A percentile compares a stretch with the other conserved stretches of the same genome.
Evolutionary conservation across 1,140 invertebrate species (phyloP).

Genomic region (Drosophila trapezifrons): DNA sequence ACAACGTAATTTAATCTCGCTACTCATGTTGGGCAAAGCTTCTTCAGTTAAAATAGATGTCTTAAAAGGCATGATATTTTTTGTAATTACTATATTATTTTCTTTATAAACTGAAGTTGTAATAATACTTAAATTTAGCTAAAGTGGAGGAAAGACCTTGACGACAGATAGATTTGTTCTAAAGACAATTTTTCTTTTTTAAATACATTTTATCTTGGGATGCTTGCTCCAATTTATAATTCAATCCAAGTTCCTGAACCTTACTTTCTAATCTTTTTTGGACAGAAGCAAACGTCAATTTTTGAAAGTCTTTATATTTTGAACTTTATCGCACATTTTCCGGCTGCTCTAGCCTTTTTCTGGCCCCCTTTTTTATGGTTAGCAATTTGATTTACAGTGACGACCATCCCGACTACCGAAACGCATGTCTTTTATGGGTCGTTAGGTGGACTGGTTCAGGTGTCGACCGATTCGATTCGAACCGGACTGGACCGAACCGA

Average conservation of each 20-base stretch:
- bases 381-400: conserved; percentile 62
- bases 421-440: conserved; percentile 62
- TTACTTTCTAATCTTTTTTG: not conserved
- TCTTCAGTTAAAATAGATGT: too few relatives aligned
- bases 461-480: conserved; percentile 16
- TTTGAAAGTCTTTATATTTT: conserved; percentile 3
- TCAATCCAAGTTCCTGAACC: not conserved
- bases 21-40: too few relatives aligned
- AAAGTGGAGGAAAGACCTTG: too few relatives aligned
- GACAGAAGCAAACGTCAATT: conserved; percentile 4
- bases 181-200: too few relatives aligned
- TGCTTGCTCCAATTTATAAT: too few relatives aligned
- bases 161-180: too few relatives aligned
- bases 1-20: too few relatives aligned
- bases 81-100: too few relatives aligned
- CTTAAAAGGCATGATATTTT: too few relatives aligned
- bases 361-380: conserved; percentile 15
- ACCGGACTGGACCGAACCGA: conserved; percentile 7
- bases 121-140: too few relatives aligned
- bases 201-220: too few relatives aligned
- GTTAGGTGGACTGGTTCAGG: conserved; percentile 50
- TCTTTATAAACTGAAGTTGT: too few relatives aligned
- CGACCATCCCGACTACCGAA: conserved; percentile 27
- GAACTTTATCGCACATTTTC: not conserved
- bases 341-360: not conserved